Percentiles rank a stretch among this genome's conserved stretches.
These are phyloP conservation scores for Myrmophylax atrothorax DNA, from an alignment of 2,113 vertebrate species.

Conservation along the genomic window DNA sequence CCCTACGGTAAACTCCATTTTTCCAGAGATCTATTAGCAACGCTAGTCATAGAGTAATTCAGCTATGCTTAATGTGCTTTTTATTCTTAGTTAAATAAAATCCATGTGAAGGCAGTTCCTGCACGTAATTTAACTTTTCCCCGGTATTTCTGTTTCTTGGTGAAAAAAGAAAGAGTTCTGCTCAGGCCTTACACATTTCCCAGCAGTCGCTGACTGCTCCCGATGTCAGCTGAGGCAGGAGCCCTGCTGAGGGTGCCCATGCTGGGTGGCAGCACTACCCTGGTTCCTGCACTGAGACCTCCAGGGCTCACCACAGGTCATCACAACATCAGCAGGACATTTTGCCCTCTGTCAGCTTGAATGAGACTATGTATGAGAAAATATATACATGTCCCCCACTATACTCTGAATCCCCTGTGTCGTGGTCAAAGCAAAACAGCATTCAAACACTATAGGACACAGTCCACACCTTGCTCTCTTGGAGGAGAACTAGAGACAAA, in stretches of 20 bases:
- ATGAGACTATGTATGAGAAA: neutral
- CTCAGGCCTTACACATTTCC: neutral
- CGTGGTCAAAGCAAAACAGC: neutral
- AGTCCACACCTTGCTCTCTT: neutral
- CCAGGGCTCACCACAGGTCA: neutral
- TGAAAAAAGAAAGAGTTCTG: neutral
- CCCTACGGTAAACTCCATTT: neutral
- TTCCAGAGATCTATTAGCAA: neutral
- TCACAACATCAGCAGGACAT: too few species aligned
- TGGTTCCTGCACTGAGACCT: fast-evolving
- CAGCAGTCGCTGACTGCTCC: neutral
- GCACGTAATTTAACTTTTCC: neutral
- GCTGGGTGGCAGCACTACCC: neutral
- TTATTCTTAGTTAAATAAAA: neutral
- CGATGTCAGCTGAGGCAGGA: neutral
- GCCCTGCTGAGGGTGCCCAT: fast-evolving
- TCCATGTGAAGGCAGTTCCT: neutral
- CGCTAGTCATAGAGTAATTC: neutral
- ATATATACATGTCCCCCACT: fast-evolving
- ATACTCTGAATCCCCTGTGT: fast-evolving
- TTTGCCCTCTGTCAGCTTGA: neutral
- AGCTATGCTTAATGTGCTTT: neutral
- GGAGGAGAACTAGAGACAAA: neutral
- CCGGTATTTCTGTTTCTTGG: neutral
- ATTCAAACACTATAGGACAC: neutral